A percentile compares a stretch with the other conserved stretches of the same genome.
phyloP scores from a whole-genome alignment of 64 coral and sea anemone genomes.

The Pachyseris speciosa region DNA sequence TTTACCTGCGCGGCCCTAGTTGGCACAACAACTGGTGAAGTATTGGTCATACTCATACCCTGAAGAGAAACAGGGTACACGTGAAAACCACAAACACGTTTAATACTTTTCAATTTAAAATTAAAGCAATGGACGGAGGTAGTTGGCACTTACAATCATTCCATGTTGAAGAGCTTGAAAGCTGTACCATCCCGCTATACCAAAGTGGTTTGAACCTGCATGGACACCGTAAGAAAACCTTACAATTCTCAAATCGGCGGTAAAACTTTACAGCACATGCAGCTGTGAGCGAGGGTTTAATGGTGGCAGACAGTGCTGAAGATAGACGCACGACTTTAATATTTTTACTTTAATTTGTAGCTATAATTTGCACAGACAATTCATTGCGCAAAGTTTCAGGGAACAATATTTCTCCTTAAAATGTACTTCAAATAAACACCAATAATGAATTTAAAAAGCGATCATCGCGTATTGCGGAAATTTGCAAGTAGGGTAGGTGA shows the following conservation, averaged over 20 bases:
- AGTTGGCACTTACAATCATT: slow-evolving; percentile 80
- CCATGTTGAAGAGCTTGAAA: slow-evolving; percentile 80
- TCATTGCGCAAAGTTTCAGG: no score
- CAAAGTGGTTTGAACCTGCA: slow-evolving; percentile 95
- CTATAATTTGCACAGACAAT: no score
- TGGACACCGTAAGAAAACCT: background rate
- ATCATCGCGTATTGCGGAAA: no score
- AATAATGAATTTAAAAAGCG: background rate
- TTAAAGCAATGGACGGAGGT: background rate
- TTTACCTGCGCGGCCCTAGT: slow-evolving; percentile 81
- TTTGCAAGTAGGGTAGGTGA: no score
- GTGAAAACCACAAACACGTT: background rate
- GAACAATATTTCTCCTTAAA: no score
- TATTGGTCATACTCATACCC: slow-evolving; percentile 95
- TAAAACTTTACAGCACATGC: no score
- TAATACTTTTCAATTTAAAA: background rate
- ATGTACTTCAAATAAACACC: no score
- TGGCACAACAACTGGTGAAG: slow-evolving; percentile 91
- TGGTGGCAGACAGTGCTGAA: no score
- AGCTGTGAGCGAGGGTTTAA: no score
- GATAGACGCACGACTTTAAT: no score
- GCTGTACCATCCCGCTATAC: slow-evolving; percentile 97
- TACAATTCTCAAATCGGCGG: background rate
- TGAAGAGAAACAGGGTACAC: background rate
- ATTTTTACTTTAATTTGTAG: no score